Evolutionary conservation across 2,113 vertebrate genomes (phyloP).

Genomic region (Choloepus hoffmanni): DNA sequence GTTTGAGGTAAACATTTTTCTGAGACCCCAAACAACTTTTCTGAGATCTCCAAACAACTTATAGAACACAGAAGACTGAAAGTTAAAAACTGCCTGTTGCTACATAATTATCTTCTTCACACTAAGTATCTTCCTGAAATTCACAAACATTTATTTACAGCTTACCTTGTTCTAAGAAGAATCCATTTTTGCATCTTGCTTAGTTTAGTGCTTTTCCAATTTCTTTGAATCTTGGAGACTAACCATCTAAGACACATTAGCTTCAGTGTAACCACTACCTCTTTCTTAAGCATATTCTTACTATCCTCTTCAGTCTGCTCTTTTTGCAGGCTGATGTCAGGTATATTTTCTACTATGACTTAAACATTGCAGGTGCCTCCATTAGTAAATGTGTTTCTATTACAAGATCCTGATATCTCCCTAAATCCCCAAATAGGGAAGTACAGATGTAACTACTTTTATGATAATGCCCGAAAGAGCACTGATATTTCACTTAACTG

Average conservation of each 20-base stretch:
- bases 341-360: slow-evolving; percentile 30
- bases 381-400: slow-evolving; percentile 35
- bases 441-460: neutral
- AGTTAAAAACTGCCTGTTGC: slow-evolving; percentile 34
- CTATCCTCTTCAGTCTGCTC: neutral
- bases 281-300: neutral
- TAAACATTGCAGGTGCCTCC: neutral
- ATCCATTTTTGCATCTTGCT: neutral
- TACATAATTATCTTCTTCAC: slow-evolving; percentile 26
- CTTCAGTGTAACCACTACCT: slow-evolving; percentile 4
- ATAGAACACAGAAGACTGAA: slow-evolving; percentile 4
- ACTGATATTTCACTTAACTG: no score
- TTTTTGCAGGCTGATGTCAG: neutral
- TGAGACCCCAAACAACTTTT: slow-evolving; percentile 17
- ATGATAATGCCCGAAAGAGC: no score
- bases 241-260: neutral
- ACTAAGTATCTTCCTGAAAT: neutral
- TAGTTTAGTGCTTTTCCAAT: slow-evolving; percentile 32
- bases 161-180: slow-evolving; percentile 8
- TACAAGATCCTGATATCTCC: neutral
- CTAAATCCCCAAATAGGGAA: neutral
- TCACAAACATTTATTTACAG: slow-evolving; percentile 39
- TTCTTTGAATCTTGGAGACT: neutral
- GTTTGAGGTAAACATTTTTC: neutral
- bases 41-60: slow-evolving; percentile 36